Conservation (phyloP, 2,888 invertebrate genomes). For the Drosophila pseudotalamancana region DNA sequence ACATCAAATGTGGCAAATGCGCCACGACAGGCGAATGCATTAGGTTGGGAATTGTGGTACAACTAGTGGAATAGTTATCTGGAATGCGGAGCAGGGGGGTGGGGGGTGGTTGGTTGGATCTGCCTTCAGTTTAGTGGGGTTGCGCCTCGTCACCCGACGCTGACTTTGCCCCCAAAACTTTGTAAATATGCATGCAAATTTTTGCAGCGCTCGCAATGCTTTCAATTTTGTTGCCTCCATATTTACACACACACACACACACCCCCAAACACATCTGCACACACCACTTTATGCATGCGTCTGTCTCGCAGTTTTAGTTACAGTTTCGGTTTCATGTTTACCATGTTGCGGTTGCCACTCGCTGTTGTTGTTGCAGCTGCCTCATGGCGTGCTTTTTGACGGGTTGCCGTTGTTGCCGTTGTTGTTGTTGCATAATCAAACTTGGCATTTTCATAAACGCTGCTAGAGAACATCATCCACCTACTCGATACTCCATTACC, state of each 20-base stretch:
- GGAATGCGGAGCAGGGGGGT: neutral
- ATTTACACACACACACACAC: conserved; percentile 18
- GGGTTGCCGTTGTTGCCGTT: conserved; percentile 31
- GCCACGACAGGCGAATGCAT: conserved; percentile 42
- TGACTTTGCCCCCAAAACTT: conserved; percentile 66
- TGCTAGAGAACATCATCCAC: conserved; percentile 26
- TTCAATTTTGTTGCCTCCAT: conserved; percentile 68
- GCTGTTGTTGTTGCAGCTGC: conserved; percentile 20
- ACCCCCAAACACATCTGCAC: neutral
- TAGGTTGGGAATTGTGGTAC: neutral
- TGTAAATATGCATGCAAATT: conserved; percentile 80
- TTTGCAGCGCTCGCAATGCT: conserved; percentile 57
- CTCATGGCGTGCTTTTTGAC: conserved; percentile 67
- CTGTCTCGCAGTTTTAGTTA: conserved; percentile 69
- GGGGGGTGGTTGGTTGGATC: neutral
- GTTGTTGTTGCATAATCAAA: conserved; percentile 64
- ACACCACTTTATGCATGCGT: conserved; percentile 12
- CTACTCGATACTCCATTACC: conserved; percentile 18
- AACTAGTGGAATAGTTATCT: neutral
- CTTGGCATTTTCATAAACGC: conserved; percentile 70
- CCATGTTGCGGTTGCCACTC: conserved; percentile 67
- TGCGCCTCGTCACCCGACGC: conserved; percentile 24
- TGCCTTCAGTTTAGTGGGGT: conserved; percentile 39
- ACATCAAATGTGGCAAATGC: conserved; percentile 74
- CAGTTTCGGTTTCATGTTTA: conserved; percentile 77